A percentile compares a stretch with the other conserved stretches of the same genome.
Evolutionary conservation across 1,140 invertebrate genomes (phyloP).

Genomic region (Zaprionus davidi): DNA sequence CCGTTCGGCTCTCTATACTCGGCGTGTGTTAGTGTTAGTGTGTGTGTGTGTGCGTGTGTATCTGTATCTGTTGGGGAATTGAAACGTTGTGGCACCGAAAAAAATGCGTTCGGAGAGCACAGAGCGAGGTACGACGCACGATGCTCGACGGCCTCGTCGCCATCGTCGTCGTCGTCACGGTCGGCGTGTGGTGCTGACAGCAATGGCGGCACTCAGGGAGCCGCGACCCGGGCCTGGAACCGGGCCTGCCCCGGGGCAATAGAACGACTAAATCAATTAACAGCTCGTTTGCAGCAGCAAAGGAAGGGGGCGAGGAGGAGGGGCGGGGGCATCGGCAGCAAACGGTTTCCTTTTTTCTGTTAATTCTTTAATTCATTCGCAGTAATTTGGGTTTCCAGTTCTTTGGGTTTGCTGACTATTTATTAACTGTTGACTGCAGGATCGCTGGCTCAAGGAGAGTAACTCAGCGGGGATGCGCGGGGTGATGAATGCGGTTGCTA

Average conservation of each 20-base stretch:
- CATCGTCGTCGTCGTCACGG: conserved; percentile 56
- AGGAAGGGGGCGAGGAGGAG: not conserved
- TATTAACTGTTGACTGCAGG: conserved; percentile 74
- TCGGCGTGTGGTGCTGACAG: conserved; percentile 67
- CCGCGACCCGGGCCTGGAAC: conserved; percentile 10
- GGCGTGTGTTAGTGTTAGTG: conserved; percentile 32
- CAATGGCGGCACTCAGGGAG: conserved; percentile 76
- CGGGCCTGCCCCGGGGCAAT: conserved; percentile 29
- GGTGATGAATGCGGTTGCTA: not conserved
- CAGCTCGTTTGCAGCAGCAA: conserved; percentile 67
- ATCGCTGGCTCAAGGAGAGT: not conserved
- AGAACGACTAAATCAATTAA: conserved; percentile 81
- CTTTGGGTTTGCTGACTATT: conserved; percentile 62
- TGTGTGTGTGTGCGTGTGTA: conserved; percentile 38
- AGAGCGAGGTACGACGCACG: conserved; percentile 2
- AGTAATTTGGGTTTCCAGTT: conserved; percentile 58
- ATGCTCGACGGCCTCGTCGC: conserved; percentile 30
- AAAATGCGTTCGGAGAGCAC: conserved; percentile 29
- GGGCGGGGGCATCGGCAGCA: not conserved
- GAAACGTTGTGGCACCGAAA: conserved; percentile 47
- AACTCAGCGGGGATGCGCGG: conserved; percentile 25
- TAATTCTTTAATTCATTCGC: conserved; percentile 64
- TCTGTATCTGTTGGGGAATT: conserved; percentile 45
- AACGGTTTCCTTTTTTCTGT: conserved; percentile 58
- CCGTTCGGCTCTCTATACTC: conserved; percentile 41